Evolutionary conservation across 2,888 invertebrate genomes (phyloP).

Genomic region (Melinopterus prodromus): DNA sequence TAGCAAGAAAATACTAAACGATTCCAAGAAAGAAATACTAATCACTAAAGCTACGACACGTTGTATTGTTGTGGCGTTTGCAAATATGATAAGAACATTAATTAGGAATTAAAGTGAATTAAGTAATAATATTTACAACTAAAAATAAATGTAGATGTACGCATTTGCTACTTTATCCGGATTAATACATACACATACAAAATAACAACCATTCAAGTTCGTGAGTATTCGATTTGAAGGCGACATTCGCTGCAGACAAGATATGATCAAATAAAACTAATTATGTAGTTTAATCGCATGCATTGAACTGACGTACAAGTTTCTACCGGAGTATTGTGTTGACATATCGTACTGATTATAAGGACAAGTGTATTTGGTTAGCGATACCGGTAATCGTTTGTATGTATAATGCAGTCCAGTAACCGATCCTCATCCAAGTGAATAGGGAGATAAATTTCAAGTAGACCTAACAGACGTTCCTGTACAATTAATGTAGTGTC

Average conservation of each 20-base stretch:
- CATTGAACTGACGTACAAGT: background rate
- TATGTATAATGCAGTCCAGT: background rate
- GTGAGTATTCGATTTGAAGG: background rate
- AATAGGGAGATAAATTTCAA: background rate
- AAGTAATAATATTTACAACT: background rate
- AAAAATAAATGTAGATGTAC: background rate
- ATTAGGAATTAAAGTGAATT: background rate
- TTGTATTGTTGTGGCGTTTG: background rate
- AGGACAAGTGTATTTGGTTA: slow-evolving; percentile 23
- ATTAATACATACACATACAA: background rate
- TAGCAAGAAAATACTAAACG: background rate
- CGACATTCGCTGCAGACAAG: background rate
- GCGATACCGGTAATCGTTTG: background rate
- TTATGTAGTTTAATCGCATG: background rate
- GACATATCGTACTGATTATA: slow-evolving; percentile 21
- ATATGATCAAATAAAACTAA: background rate
- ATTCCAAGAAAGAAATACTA: background rate
- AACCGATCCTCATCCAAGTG: background rate
- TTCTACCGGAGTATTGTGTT: slow-evolving; percentile 6
- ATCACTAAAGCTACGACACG: background rate
- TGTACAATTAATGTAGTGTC: background rate
- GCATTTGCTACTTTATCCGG: background rate
- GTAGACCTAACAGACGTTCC: background rate
- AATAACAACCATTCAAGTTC: background rate
- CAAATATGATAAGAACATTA: background rate